Percentiles rank a stretch among this genome's conserved stretches.
phyloP scores from a whole-genome alignment of 2,113 vertebrate genomes.

The Phainopepla nitens region DNA sequence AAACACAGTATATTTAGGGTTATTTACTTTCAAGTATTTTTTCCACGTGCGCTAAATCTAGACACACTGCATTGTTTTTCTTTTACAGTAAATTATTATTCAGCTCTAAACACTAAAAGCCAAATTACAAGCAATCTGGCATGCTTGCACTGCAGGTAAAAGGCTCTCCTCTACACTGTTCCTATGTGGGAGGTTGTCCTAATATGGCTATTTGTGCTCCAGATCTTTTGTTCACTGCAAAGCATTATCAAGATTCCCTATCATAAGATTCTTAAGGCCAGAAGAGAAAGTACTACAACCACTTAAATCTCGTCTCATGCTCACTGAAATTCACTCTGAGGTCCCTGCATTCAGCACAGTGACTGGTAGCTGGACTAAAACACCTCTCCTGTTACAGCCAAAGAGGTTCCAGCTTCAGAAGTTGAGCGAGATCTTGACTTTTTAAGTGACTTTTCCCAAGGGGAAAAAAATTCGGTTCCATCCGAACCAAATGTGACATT shows the following conservation, averaged over 20 bases:
- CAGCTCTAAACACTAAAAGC: slow-evolving; percentile 54
- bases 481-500: slow-evolving; percentile 31
- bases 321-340: background rate
- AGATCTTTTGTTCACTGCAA: slow-evolving; percentile 13
- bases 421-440: background rate
- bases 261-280: slow-evolving; percentile 42
- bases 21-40: slow-evolving; percentile 56
- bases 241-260: background rate
- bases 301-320: background rate
- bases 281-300: slow-evolving; percentile 34
- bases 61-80: slow-evolving; percentile 22
- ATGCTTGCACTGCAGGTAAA: slow-evolving; percentile 4
- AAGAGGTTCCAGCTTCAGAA: slow-evolving; percentile 33
- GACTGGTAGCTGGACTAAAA: slow-evolving; percentile 15
- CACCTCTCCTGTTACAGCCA: background rate
- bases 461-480: slow-evolving; percentile 53
- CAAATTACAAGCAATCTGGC: slow-evolving; percentile 43
- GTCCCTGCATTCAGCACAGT: slow-evolving; percentile 26
- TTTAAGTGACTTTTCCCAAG: slow-evolving; percentile 46
- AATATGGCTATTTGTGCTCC: slow-evolving; percentile 63
- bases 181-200: slow-evolving; percentile 35
- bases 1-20: slow-evolving; percentile 41
- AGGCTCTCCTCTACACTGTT: slow-evolving; percentile 19
- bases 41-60: background rate
- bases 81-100: slow-evolving; percentile 29